Conservation (phyloP, 64 coral and sea anemone genomes). For the Montipora efflorescens region DNA sequence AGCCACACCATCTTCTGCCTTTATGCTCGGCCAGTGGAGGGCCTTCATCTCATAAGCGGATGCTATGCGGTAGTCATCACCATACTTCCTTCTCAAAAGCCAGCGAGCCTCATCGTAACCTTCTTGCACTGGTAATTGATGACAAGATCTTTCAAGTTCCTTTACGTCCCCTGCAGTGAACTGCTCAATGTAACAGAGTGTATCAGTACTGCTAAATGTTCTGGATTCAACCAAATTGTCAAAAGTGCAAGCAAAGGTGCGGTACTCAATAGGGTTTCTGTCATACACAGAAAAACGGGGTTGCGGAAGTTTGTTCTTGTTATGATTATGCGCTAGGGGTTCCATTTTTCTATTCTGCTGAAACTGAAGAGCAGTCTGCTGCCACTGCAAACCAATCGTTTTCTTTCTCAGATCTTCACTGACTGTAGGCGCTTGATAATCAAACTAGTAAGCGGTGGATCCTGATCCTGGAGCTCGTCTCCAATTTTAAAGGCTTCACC, state of each 20-base stretch:
- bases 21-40: neutral
- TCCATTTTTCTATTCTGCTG: neutral
- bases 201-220: too few relatives aligned
- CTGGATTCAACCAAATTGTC: too few relatives aligned
- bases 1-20: slow-evolving; percentile 27
- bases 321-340: neutral
- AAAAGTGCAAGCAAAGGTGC: slow-evolving; percentile 45
- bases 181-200: neutral
- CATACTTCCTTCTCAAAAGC: slow-evolving; percentile 13
- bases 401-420: neutral
- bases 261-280: neutral
- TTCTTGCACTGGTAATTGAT: neutral
- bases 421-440: neutral
- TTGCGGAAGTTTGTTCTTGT: neutral
- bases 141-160: slow-evolving; percentile 30
- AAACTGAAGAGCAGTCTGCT: neutral
- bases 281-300: neutral
- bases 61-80: neutral
- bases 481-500: neutral
- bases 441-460: neutral
- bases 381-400: neutral
- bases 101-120: neutral
- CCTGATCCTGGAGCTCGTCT: neutral
- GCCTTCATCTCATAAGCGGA: neutral
- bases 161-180: slow-evolving; percentile 33